Evolutionary conservation across 2,113 vertebrate species (phyloP), one percentile per base, ranked within the genome.

Genomic region (Galemys pyrenaicus): DNA sequence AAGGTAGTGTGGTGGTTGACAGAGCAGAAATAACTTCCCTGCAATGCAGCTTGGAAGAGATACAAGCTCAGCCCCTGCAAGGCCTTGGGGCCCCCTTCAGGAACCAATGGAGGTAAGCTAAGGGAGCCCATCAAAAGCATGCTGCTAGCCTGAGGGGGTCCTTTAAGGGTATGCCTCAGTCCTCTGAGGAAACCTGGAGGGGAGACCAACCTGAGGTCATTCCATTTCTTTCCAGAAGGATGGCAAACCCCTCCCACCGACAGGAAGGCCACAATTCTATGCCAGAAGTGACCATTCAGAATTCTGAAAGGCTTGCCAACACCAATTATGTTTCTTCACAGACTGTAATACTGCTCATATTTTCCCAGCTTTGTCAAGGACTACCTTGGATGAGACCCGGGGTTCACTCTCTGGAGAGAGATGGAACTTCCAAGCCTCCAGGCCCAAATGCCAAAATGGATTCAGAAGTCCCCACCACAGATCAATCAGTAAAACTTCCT

Each of bases 21-120:
- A 11, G 20, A 84, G 22, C 51, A 94, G 93, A 95, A 93, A 84
- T 41, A 46, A 73, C 49, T 9, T 54, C 74, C 30, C 86, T n/a
- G 51, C 35, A 75, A 0, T 70, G 44, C 30, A 62, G 78, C 39
- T 4, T 17, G 62, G 60, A 78, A 75, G 58, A 91, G 13, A 85
- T 6, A 13, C 32, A 32, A 35, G 58, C 51, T 82, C 58, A 37
- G 35, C 32, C 39, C 65, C 44, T 46, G 44, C 4, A 44, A 51
- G 56, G 65, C 41, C 28, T 20, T 9, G 7, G 19, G 46, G n/a
- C 15, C 0, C 2, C 13, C 20, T 46, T 56, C 22, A 20, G 28
- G 11, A 62, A 22, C 44, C 9, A 11, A 10, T 90, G 35, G 37
- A 68, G n/a, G 22, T 30, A 9, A 56, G 41, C 9, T 1, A 2